Evolutionary conservation across 2,888 invertebrate species (phyloP), one percentile per base, ranked within the genome.

Genomic region (Drosophila emarginata): DNA sequence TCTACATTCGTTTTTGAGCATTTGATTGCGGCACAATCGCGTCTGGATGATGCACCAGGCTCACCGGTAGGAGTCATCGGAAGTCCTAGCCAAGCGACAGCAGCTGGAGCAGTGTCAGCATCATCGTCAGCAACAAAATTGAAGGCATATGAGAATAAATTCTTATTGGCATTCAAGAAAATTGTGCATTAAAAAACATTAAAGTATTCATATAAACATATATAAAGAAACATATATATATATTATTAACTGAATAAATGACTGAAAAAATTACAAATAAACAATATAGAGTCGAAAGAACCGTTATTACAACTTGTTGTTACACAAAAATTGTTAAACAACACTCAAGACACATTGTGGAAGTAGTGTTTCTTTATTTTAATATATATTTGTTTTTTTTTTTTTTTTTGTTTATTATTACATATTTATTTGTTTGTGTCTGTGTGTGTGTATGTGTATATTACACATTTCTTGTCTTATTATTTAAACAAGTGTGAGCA

Each of bases 1-100:
- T 90, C 89, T 57, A 72, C 89, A 77, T 92, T 91, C 83, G 83
- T 91, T 58, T 89, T 90, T 67, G 90, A 91, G 84, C 90, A 91
- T 86, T 88, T 91, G 62, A 87, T 89, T 77, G 83, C 78, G 76
- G 89, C 89, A 80, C 87, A 89, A 83, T 65, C 80, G 64, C 89
- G 86, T 61, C 79, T 79, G 64, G 77, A 79, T 77, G 80, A 85
- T 39, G 70, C 70, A 64, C 75, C 73, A 64, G 74, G 66, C 52
- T 45, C 39, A 50, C 37, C 75, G 5, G 15, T 45, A 21, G 45
- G 45, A 45, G 18, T 45, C 45, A 21, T 7, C 0, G 18, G 18
- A 45, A 45, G 12, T 57, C 60, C 66, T 32, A 40, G 18, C 14
- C 67, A 70, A 36, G 36, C 54, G 37, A n/a, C 40, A 11, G 32